Base-by-base conservation (phyloP, 1,140 invertebrate genomes). In the Diprion similis region DNA sequence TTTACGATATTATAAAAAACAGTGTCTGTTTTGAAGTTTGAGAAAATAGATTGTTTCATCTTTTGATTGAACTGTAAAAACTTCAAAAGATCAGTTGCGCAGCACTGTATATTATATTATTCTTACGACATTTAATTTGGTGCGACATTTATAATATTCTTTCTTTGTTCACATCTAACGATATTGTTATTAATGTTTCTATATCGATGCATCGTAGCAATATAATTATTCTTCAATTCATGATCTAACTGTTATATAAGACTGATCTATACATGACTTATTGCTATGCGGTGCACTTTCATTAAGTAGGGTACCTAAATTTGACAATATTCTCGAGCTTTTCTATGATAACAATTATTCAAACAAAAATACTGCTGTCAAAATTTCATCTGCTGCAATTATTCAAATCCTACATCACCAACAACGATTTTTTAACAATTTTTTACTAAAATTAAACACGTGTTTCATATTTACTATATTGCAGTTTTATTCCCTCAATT, bases 401-500 rank as follows among this genome's bases (percentile, higher is more conserved):
- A 13, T 17, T 59, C 51, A 15, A 59, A 59, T 59, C 51, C n/a
- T 17, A 59, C 51, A 59, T 59, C 51, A 59, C 51, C 51, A 59
- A 59, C 51, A 59, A 59, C 51, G 51, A 59, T 59, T 59, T 59
- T 59, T 17, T 15, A 59, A 59, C 51, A 59, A 37, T 8, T 59
- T 59, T 15, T 59, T 0, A 59, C 51, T 59, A 59, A 59, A 59
- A 59, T 59, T 59, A 59, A 37, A 37, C n/a, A 17, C n/a, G n/a
- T 59, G n/a, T 59, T 37, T 8, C n/a, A 59, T 59, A 59, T 59
- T 37, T 59, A 59, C 11, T 59, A 59, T 59, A 59, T 59, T 59
- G 51, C 51, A 59, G 51, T 59, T 59, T 59, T 15, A 59, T 59
- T 59, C 51, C 51, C 51, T 59, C 51, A 59, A 59, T 59, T 17